A percentile compares a stretch with the other conserved stretches of the same genome.
These are phyloP conservation scores for Scaeva pyrastri DNA, from an alignment of 2,888 invertebrate genomes.

Conservation along the genomic window DNA sequence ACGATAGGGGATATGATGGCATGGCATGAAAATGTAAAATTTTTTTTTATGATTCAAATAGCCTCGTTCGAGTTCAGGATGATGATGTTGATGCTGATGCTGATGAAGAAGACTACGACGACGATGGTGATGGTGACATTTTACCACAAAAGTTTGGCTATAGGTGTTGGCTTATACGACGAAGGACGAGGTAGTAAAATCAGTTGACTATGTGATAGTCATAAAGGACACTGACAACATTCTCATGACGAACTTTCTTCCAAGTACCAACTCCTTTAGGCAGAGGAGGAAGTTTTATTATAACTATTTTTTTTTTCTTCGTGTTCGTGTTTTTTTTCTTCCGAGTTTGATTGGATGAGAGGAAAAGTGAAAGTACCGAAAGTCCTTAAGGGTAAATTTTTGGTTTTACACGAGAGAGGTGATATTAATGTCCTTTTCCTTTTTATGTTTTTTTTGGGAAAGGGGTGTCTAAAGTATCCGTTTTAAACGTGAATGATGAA, in stretches of 20 bases:
- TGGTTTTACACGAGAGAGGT: slow-evolving; percentile 2
- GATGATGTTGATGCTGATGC: slow-evolving; percentile 39
- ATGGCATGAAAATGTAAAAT: slow-evolving; percentile 24
- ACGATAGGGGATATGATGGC: slow-evolving; percentile 39
- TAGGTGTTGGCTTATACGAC: neutral
- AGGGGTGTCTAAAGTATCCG: no score
- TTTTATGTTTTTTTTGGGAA: no score
- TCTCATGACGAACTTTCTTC: neutral
- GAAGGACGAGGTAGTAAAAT: neutral
- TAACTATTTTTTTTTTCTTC: neutral
- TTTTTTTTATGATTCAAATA: slow-evolving; percentile 53
- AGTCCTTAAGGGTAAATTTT: slow-evolving; percentile 16
- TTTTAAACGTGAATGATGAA: slow-evolving; percentile 11
- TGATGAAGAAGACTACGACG: slow-evolving; percentile 22
- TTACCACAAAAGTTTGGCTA: slow-evolving; percentile 55
- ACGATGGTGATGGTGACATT: slow-evolving; percentile 38
- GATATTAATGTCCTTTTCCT: slow-evolving; percentile 15
- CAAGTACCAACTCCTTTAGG: neutral
- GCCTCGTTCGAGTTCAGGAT: slow-evolving; percentile 31
- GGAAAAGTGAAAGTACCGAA: neutral
- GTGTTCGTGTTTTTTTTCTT: slow-evolving; percentile 1
- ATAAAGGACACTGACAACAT: slow-evolving; percentile 5
- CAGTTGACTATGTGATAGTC: slow-evolving; percentile 25
- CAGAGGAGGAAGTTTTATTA: slow-evolving; percentile 4
- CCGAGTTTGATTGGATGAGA: slow-evolving; percentile 19